Evolutionary conservation across 2,888 invertebrate species (phyloP).

Genomic region (Athetis lepigone): DNA sequence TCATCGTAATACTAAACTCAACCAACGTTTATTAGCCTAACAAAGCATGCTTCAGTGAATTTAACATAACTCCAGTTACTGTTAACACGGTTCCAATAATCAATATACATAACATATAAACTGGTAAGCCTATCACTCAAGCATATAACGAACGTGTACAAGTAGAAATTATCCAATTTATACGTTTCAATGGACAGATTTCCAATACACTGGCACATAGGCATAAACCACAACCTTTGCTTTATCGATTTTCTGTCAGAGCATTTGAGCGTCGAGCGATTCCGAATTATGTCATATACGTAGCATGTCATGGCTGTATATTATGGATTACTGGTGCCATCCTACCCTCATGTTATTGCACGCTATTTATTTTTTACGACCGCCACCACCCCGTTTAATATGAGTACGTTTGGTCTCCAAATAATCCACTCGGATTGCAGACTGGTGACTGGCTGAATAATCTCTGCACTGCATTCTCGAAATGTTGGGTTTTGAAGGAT

Average conservation of each 20-base stretch:
- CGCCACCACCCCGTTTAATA: conserved; percentile 53
- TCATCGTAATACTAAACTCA: too few species aligned
- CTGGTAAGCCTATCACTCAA: conserved; percentile 13
- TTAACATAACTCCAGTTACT: too few species aligned
- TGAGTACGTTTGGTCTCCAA: conserved; percentile 56
- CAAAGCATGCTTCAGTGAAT: too few species aligned
- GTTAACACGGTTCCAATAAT: too few species aligned
- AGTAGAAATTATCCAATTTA: conserved; percentile 47
- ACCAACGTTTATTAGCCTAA: too few species aligned
- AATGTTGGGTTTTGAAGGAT: conserved; percentile 37
- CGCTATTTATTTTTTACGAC: conserved; percentile 65
- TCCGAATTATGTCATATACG: conserved; percentile 63
- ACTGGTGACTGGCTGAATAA: conserved; percentile 43
- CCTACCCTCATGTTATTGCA: conserved; percentile 61
- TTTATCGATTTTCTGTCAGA: conserved; percentile 66
- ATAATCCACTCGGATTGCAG: conserved; percentile 59
- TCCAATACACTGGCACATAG: conserved; percentile 49
- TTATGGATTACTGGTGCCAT: conserved; percentile 57
- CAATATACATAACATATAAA: conserved; percentile 1
- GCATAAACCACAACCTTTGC: conserved; percentile 58
- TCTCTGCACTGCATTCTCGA: conserved; percentile 41
- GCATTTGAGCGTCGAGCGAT: conserved; percentile 60
- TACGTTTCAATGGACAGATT: conserved; percentile 49
- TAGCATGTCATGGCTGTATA: too few species aligned
- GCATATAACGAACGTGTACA: conserved; percentile 23